Percentiles rank a stretch among this genome's conserved stretches.
Conservation (phyloP, 2,797 vertebrate genomes). For the Staurois parvus region DNA sequence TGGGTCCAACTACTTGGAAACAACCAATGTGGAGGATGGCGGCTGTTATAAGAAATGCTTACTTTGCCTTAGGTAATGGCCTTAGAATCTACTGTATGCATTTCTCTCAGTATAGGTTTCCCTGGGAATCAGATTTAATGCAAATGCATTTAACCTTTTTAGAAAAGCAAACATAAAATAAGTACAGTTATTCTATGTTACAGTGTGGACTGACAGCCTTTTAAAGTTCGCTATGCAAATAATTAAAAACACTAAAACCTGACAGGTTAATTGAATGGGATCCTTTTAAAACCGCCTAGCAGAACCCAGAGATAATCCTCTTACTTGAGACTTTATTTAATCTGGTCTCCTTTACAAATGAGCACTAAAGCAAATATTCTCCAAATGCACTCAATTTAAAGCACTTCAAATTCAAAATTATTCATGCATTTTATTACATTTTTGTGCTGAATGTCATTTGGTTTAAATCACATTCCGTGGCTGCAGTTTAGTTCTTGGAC, state of each 20-base stretch:
- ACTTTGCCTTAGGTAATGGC: no score
- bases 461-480: neutral
- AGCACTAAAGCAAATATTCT: conserved; percentile 11
- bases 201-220: neutral
- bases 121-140: no score
- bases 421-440: conserved; percentile 9
- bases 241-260: conserved; percentile 36
- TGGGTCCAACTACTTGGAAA: no score
- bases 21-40: no score
- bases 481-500: neutral
- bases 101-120: no score
- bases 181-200: neutral
- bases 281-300: conserved; percentile 28
- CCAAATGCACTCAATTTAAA: conserved; percentile 6
- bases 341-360: conserved; percentile 34
- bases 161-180: no score
- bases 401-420: conserved; percentile 30
- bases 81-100: no score
- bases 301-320: conserved; percentile 27
- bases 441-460: conserved; percentile 6
- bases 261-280: conserved; percentile 47
- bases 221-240: conserved; percentile 32
- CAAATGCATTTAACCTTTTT: no score
- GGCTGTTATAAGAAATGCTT: no score
- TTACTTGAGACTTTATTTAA: conserved; percentile 32